These are phyloP conservation scores for Brachypalpus laphriformis DNA, from an alignment of 2,888 invertebrate species.

Conservation along the genomic window DNA sequence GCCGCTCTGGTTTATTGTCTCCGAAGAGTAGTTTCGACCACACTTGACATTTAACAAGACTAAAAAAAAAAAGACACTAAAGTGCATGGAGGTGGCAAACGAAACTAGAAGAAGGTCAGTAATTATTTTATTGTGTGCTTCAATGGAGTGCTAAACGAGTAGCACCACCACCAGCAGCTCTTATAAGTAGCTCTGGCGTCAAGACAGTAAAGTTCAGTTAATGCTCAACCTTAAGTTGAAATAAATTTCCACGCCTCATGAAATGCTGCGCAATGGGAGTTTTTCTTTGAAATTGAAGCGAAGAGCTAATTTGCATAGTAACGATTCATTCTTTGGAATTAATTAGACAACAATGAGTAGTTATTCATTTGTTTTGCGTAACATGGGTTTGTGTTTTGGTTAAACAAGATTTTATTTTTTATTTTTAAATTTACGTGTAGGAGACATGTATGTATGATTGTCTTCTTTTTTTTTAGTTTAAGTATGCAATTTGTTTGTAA, in stretches of 20 bases:
- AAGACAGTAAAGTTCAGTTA: constrained; percentile 54
- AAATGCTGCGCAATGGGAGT: constrained; percentile 21
- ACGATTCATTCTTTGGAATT: constrained; percentile 41
- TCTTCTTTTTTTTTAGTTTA: background rate
- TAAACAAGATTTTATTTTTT: background rate
- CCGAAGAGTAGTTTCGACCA: constrained; percentile 3
- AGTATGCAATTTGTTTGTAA: background rate
- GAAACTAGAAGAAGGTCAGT: constrained; percentile 67
- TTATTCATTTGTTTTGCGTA: constrained; percentile 68
- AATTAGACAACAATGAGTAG: constrained; percentile 61
- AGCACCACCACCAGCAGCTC: background rate
- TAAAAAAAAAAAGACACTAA: constrained; percentile 21
- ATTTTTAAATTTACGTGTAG: background rate
- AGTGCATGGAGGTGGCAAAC: constrained; percentile 48
- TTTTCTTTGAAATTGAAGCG: constrained; percentile 30
- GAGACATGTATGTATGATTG: background rate
- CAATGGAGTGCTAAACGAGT: constrained; percentile 11
- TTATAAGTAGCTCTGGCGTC: constrained; percentile 33
- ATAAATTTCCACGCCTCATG: constrained; percentile 63
- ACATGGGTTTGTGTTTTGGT: constrained; percentile 28
- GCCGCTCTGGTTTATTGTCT: constrained; percentile 31
- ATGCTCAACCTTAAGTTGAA: constrained; percentile 28
- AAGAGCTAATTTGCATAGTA: constrained; percentile 44
- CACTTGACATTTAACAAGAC: constrained; percentile 68
- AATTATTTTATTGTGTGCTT: constrained; percentile 36